phyloP scores from a whole-genome alignment of 2,888 invertebrate species.

The Molorchus minor region DNA sequence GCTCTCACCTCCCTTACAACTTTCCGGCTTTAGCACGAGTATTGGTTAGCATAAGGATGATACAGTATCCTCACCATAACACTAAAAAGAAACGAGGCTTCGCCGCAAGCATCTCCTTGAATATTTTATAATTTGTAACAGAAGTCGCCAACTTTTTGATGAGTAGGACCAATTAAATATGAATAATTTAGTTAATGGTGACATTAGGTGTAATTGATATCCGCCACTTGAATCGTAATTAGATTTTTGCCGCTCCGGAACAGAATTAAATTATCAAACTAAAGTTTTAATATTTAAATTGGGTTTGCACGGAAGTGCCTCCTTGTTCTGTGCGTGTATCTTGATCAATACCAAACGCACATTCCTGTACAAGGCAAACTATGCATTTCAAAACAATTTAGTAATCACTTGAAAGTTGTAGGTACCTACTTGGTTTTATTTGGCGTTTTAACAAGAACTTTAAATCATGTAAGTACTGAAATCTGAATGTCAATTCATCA shows the following conservation, averaged over 20 bases:
- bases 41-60: slow-evolving; percentile 47
- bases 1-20: slow-evolving; percentile 41
- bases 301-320: slow-evolving; percentile 27
- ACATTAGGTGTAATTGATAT: slow-evolving; percentile 63
- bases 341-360: no score
- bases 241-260: slow-evolving; percentile 47
- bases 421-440: no score
- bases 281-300: slow-evolving; percentile 43
- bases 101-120: slow-evolving; percentile 59
- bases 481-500: no score
- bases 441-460: no score
- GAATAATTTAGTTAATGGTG: slow-evolving; percentile 63
- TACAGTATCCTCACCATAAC: slow-evolving; percentile 61
- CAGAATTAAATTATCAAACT: slow-evolving; percentile 32
- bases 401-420: no score
- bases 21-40: slow-evolving; percentile 50
- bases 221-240: slow-evolving; percentile 54
- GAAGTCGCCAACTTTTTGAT: slow-evolving; percentile 63
- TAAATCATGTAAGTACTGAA: no score
- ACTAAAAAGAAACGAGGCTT: slow-evolving; percentile 62
- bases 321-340: no score
- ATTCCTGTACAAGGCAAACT: no score
- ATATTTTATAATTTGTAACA: slow-evolving; percentile 63
- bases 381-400: no score
- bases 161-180: slow-evolving; percentile 62